phyloP scores from a whole-genome alignment of 2,888 invertebrate species.

The Tenthredo notha region DNA sequence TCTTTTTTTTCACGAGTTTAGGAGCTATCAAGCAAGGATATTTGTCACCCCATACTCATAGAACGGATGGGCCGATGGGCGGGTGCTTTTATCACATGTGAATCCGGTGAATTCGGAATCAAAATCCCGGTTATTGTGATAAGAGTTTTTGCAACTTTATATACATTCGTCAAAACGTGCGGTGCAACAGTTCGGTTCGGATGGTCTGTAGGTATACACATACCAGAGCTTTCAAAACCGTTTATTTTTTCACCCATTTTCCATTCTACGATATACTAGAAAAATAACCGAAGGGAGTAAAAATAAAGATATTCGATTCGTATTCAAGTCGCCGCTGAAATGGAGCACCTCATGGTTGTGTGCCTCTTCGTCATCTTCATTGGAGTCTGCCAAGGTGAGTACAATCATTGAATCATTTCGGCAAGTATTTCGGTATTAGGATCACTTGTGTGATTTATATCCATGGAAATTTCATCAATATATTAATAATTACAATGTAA shows the following conservation, averaged over 20 bases:
- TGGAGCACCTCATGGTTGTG: background rate
- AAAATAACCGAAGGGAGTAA: background rate
- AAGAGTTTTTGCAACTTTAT: background rate
- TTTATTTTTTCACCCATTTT: background rate
- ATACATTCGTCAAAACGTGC: background rate
- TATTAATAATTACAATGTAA: too few species aligned
- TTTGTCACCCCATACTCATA: background rate
- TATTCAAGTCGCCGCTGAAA: background rate
- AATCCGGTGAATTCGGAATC: background rate
- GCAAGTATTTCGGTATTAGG: background rate
- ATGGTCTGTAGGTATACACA: background rate
- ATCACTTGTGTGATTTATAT: background rate
- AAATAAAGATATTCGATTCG: too few species aligned
- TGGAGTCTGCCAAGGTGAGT: background rate
- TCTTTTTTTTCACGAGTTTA: too few species aligned
- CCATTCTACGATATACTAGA: background rate
- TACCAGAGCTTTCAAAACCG: background rate
- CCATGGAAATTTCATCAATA: too few species aligned
- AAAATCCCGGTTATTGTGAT: background rate
- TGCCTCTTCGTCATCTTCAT: background rate
- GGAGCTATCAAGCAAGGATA: background rate
- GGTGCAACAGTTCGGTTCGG: background rate
- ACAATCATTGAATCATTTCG: background rate
- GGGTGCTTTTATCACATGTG: background rate
- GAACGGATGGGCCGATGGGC: slow-evolving; percentile 3